phyloP scores from a whole-genome alignment of 2,113 vertebrate species.

The Prunella fulvescens region DNA sequence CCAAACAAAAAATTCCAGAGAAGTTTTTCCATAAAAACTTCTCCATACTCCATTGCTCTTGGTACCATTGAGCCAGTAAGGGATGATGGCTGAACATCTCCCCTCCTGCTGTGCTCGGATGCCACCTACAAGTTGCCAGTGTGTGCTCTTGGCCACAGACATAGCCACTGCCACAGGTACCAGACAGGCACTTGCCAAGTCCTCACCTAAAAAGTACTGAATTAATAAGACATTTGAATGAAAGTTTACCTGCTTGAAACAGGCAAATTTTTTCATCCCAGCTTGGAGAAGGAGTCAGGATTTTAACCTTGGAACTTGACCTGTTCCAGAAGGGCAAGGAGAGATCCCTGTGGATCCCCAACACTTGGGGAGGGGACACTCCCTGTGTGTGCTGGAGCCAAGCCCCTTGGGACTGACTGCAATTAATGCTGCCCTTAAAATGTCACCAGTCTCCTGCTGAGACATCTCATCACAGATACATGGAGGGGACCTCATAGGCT shows the following conservation, averaged over 20 bases:
- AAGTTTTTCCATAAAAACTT: neutral
- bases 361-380: accelerated
- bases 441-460: neutral
- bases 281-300: neutral
- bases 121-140: neutral
- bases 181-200: accelerated
- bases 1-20: neutral
- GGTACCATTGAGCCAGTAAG: accelerated
- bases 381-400: neutral
- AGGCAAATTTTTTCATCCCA: neutral
- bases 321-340: neutral
- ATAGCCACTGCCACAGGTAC: accelerated
- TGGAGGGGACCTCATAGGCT: neutral
- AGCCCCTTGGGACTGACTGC: neutral
- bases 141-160: neutral
- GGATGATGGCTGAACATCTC: neutral
- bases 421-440: neutral
- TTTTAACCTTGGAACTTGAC: neutral
- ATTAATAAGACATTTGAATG: neutral
- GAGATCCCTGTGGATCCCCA: neutral
- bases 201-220: neutral
- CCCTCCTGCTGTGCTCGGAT: accelerated
- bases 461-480: neutral
- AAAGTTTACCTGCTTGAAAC: neutral
- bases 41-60: neutral